Evolutionary conservation across 2,888 invertebrate genomes (phyloP), one percentile per base, ranked within the genome.

Genomic region (Hydriomena furcata): DNA sequence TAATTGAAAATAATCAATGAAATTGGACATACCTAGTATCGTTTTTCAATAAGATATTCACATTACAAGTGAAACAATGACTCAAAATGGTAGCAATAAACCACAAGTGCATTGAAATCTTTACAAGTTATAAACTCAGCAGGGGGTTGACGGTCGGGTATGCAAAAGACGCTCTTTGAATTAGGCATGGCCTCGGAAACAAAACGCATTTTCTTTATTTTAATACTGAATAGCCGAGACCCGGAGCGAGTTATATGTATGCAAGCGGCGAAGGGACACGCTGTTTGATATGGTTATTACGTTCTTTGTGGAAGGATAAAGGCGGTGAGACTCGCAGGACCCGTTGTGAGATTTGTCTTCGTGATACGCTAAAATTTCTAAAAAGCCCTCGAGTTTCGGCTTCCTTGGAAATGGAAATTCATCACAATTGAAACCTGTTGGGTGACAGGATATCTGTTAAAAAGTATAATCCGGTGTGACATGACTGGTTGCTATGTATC

Each of bases 211-310:
- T 85, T 82, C 87, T 79, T 76, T 74, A 84, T 83, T 84, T 79
- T 82, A 83, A 83, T 76, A 78, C 65, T 80, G 77, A 77, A 85
- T 79, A 82, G 79, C 76, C 70, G 74, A 73, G 72, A 71, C 72
- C 37, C 68, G 63, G 64, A 43, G 47, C 47, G 42, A 40, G 63
- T 80, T 73, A 84, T 89, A 86, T 85, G 89, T 89, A 89, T 90
- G 89, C 89, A 76, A 70, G 69, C 84, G 77, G 82, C 81, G 71
- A 78, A 85, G 82, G 88, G 86, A 88, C 84, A 84, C 82, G 81
- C 82, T 76, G 83, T 87, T 89, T 89, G 88, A 90, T 89, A 89
- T 90, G 90, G 89, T 88, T 89, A 89, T 90, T 86, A 90, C 84
- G 79, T 84, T 80, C 84, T 89, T 90, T 88, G 87, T 86, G 73